Conservation (phyloP, 1,140 invertebrate species). For the Drosophila aff. region DNA sequence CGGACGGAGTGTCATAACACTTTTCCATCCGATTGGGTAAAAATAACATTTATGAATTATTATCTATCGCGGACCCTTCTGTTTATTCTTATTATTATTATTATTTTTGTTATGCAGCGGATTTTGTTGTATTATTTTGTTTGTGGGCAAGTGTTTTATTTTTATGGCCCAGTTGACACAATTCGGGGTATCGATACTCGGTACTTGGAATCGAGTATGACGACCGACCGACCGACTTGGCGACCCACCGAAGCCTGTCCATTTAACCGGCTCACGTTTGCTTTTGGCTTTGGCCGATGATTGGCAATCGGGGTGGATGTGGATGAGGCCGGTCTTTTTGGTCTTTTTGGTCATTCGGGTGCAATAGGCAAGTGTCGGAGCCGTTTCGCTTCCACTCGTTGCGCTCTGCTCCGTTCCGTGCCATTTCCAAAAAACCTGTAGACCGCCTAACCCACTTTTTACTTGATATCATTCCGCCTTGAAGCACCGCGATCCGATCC, state of each 20-base stretch:
- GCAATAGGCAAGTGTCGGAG: constrained; percentile 65
- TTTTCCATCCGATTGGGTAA: constrained; percentile 13
- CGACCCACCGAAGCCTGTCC: constrained; percentile 41
- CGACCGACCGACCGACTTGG: not conserved
- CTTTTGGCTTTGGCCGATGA: constrained; percentile 34
- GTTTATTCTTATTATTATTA: not conserved
- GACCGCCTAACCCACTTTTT: constrained; percentile 75
- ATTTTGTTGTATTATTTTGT: not conserved
- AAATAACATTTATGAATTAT: constrained; percentile 7
- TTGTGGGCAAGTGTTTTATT: not conserved
- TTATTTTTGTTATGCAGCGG: not conserved
- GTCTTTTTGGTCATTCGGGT: constrained; percentile 19
- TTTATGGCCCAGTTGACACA: constrained; percentile 44
- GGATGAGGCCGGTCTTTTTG: constrained; percentile 1
- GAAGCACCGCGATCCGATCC: constrained; percentile 41
- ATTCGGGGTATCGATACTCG: constrained; percentile 13
- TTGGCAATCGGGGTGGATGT: constrained; percentile 55
- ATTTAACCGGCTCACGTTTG: constrained; percentile 35
- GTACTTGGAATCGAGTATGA: constrained; percentile 6
- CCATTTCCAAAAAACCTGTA: constrained; percentile 47
- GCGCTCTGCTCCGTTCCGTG: constrained; percentile 41
- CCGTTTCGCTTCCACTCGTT: constrained; percentile 40
- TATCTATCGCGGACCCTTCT: not conserved
- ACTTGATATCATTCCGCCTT: constrained; percentile 1
- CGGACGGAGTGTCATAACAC: constrained; percentile 7